Evolutionary conservation across 2,797 vertebrate genomes (phyloP).

Genomic region (Rhinoraja longicauda): DNA sequence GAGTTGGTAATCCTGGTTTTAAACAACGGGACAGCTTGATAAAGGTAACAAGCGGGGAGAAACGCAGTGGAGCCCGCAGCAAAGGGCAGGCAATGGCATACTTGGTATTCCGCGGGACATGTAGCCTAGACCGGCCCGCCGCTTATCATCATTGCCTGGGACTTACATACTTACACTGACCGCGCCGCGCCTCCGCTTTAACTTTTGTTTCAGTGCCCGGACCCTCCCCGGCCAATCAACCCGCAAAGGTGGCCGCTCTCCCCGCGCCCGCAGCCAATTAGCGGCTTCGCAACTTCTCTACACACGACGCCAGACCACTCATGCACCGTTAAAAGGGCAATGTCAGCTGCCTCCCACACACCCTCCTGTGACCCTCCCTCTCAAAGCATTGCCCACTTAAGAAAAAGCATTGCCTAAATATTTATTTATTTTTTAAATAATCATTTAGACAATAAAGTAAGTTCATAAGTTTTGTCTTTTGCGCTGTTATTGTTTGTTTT

Average conservation of each 20-base stretch:
- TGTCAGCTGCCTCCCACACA: too few relatives aligned
- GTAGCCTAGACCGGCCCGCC: background rate
- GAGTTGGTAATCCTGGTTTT: background rate
- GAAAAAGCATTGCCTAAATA: background rate
- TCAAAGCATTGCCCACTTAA: background rate
- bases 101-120: background rate
- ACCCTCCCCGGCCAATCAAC: background rate
- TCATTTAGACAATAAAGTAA: too few relatives aligned
- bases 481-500: too few relatives aligned
- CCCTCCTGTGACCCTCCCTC: background rate
- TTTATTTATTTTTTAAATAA: background rate
- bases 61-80: background rate
- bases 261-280: background rate
- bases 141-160: background rate
- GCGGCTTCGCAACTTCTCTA: background rate
- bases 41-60: background rate
- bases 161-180: background rate
- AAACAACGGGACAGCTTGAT: background rate
- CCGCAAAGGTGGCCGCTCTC: background rate
- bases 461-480: too few relatives aligned
- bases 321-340: conserved; percentile 17
- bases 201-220: background rate
- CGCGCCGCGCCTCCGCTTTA: background rate
- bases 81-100: background rate
- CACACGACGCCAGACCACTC: background rate